Conservation (phyloP, 2,888 invertebrate species). For the Philereme transversata region DNA sequence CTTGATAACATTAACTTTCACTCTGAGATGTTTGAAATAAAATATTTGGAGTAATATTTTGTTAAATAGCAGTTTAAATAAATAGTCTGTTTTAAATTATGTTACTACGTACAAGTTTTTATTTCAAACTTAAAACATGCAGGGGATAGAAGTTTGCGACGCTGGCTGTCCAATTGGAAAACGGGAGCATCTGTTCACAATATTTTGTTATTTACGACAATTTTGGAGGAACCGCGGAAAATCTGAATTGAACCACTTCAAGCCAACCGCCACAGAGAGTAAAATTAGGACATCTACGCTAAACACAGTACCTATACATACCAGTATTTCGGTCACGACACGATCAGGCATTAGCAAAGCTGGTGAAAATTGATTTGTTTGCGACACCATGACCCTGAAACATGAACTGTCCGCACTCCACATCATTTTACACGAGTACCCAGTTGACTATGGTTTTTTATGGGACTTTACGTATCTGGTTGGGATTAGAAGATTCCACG, state of each 20-base stretch:
- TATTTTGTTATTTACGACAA: background rate
- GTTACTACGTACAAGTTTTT: too few relatives aligned
- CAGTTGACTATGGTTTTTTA: too few relatives aligned
- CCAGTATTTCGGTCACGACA: slow-evolving; percentile 34
- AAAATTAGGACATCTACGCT: slow-evolving; percentile 36
- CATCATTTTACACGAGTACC: background rate
- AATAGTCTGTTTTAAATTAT: too few relatives aligned
- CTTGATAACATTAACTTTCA: too few relatives aligned
- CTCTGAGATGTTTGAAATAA: too few relatives aligned
- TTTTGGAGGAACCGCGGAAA: slow-evolving; percentile 12
- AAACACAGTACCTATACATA: slow-evolving; percentile 36
- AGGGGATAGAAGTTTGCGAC: too few relatives aligned
- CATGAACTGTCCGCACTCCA: slow-evolving; percentile 7
- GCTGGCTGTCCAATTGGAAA: too few relatives aligned
- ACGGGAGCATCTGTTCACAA: too few relatives aligned
- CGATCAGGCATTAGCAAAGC: slow-evolving; percentile 29
- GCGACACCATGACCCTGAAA: slow-evolving; percentile 17
- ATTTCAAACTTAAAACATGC: too few relatives aligned
- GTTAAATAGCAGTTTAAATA: too few relatives aligned
- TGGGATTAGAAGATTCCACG: too few relatives aligned
- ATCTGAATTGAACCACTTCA: slow-evolving; percentile 1
- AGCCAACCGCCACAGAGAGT: slow-evolving; percentile 5
- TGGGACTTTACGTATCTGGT: background rate
- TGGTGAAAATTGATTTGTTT: slow-evolving; percentile 38
- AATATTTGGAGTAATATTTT: too few relatives aligned